Evolutionary conservation across 1,140 invertebrate species (phyloP), one percentile per base, ranked within the genome.

Genomic region (Lasaia peninsularis): DNA sequence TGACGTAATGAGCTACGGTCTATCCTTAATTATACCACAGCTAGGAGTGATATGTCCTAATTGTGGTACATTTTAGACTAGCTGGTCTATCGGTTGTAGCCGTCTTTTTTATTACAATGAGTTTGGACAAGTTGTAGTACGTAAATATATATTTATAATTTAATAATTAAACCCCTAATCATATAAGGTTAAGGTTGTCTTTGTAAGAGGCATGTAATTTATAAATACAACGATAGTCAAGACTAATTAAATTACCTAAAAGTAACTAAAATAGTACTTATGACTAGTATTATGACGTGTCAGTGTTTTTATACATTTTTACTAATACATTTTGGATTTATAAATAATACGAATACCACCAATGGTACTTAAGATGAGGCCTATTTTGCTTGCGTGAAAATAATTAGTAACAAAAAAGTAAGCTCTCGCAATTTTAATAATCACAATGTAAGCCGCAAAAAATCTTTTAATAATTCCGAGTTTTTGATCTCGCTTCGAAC

Each of bases 241-340:
- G 37, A 40, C 37, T 40, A 40, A 40, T 7, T 16, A 40, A 40
- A 44, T 44, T 44, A 44, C 37, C 37, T 44, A 44, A 44, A 44
- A 44, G 40, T 56, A 20, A 56, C 35, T 58, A 51, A 61, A 58
- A 28, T 73, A 71, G 78, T 83, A 80, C 77, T 83, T 83, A 82
- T 74, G 21, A 51, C 58, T 84, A 80, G 75, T 76, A 75, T 85
- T 76, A 80, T 53, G 37, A 73, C 50, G 67, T 70, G 70, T 76
- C 76, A 75, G 77, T 76, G 75, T 71, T 83, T 86, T 86, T 86
- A 78, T 82, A 83, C 72, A 78, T 75, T 79, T 77, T 85, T 75
- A 34, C 52, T 49, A 54, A 55, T 57, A 14, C 37, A 9, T 44
- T 16, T 44, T 44, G 37, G 37, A 44, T 44, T 44, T 44, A 44